Evolutionary conservation across 1,140 invertebrate species (phyloP).

Genomic region (Mercenaria mercenaria): DNA sequence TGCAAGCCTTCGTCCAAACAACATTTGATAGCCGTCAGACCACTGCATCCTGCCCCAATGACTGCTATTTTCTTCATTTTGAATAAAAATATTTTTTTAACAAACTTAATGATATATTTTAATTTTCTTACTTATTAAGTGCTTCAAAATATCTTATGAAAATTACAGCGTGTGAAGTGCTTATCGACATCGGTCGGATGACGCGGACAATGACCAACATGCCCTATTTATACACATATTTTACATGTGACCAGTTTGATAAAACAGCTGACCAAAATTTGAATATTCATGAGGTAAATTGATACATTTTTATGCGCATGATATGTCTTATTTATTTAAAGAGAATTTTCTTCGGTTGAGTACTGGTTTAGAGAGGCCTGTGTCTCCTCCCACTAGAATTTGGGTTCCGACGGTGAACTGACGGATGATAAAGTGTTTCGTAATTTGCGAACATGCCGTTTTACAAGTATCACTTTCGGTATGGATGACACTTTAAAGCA

Average conservation of each 20-base stretch:
- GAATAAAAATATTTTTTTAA: not conserved
- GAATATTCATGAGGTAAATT: slow-evolving; percentile 26
- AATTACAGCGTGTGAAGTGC: not conserved
- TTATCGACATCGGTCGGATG: not conserved
- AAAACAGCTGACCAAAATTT: slow-evolving; percentile 25
- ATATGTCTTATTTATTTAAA: not conserved
- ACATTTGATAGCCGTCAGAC: slow-evolving; percentile 86
- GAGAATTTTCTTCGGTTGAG: not conserved
- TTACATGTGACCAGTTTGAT: slow-evolving; percentile 6
- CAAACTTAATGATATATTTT: no score
- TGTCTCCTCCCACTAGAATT: not conserved
- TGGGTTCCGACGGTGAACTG: not conserved
- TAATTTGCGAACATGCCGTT: not conserved
- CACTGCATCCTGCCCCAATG: slow-evolving; percentile 87
- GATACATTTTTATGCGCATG: not conserved
- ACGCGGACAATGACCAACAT: not conserved
- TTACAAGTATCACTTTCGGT: not conserved
- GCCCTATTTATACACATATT: slow-evolving; percentile 28
- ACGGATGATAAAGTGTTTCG: not conserved
- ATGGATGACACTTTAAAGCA: not conserved
- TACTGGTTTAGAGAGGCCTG: not conserved
- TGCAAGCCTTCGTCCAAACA: slow-evolving; percentile 86
- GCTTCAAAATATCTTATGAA: not conserved
- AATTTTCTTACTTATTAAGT: no score
- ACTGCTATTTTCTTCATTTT: slow-evolving; percentile 80